Evolutionary conservation across 2,113 vertebrate species (phyloP).

Genomic region (Stegastes partitus): DNA sequence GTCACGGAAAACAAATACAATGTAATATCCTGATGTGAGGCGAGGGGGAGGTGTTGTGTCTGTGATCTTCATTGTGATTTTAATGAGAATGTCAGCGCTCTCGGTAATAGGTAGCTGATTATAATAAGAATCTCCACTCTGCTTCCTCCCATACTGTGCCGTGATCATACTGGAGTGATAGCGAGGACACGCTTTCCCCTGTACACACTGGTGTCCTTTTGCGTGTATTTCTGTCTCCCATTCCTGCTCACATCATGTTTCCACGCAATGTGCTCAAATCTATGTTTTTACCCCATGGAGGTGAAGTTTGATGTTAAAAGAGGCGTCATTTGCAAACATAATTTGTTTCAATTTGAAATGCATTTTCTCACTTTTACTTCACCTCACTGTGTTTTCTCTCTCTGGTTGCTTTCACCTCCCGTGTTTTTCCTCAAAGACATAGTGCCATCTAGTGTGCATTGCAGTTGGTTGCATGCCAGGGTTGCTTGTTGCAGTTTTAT

Average conservation of each 20-base stretch:
- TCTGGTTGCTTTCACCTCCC: background rate
- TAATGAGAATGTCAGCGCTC: constrained; percentile 63
- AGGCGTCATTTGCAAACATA: constrained; percentile 23
- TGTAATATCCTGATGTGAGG: constrained; percentile 33
- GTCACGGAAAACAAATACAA: constrained; percentile 41
- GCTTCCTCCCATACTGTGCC: background rate
- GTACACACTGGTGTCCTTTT: background rate
- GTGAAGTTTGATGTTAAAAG: constrained; percentile 9
- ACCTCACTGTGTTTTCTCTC: too few relatives aligned
- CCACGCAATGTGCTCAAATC: background rate
- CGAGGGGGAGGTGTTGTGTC: background rate
- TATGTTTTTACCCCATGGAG: background rate
- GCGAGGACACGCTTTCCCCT: background rate
- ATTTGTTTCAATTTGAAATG: constrained; percentile 22
- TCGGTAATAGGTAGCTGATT: constrained; percentile 50
- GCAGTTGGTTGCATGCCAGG: constrained; percentile 27
- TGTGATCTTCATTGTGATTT: constrained; percentile 44
- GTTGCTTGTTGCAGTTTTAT: constrained; percentile 7
- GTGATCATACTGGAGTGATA: background rate
- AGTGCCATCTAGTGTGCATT: constrained; percentile 78
- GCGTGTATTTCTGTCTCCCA: background rate
- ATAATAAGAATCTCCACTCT: constrained; percentile 30
- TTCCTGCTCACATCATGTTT: background rate
- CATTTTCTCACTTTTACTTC: constrained; percentile 3
- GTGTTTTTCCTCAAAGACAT: constrained; percentile 31